These are phyloP conservation scores for Cotesia glomerata DNA, from an alignment of 1,140 invertebrate species.

Conservation along the genomic window DNA sequence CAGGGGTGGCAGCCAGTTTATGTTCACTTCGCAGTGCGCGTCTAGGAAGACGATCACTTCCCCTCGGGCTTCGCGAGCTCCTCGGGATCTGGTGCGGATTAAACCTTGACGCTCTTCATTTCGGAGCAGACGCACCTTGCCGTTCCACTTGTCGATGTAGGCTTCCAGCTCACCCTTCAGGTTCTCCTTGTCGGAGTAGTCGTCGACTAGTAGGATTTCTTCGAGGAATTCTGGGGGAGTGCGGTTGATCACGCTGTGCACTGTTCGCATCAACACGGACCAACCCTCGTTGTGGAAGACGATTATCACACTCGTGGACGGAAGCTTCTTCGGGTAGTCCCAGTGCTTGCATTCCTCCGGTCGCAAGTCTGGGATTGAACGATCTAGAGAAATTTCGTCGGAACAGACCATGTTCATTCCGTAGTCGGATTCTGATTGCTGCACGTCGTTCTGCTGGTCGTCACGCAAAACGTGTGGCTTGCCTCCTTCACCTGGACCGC, in stretches of 20 bases:
- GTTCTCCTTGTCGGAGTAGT: constrained; percentile 96
- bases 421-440: constrained; percentile 83
- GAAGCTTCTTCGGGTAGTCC: constrained; percentile 90
- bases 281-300: constrained; percentile 99
- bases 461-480: constrained; percentile 76
- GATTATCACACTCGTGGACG: constrained; percentile 92
- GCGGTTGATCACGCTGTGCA: constrained; percentile 93
- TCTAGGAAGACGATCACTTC: constrained; percentile 98
- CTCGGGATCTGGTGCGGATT: constrained; percentile 88
- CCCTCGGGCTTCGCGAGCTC: constrained; percentile 90
- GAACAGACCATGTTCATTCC: constrained; percentile 98
- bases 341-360: constrained; percentile 92
- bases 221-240: constrained; percentile 89
- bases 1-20: constrained; percentile 96
- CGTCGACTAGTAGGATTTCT: constrained; percentile 97
- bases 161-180: constrained; percentile 86
- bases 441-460: constrained; percentile 77
- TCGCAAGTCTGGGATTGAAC: constrained; percentile 87
- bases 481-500: constrained; percentile 85
- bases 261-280: constrained; percentile 93
- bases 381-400: constrained; percentile 85
- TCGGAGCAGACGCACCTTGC: constrained; percentile 86
- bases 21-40: constrained; percentile 91
- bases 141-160: constrained; percentile 87
- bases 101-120: constrained; percentile 89